Base-by-base conservation (phyloP, 2,888 invertebrate genomes). In the Drosophila flavopinicola region DNA sequence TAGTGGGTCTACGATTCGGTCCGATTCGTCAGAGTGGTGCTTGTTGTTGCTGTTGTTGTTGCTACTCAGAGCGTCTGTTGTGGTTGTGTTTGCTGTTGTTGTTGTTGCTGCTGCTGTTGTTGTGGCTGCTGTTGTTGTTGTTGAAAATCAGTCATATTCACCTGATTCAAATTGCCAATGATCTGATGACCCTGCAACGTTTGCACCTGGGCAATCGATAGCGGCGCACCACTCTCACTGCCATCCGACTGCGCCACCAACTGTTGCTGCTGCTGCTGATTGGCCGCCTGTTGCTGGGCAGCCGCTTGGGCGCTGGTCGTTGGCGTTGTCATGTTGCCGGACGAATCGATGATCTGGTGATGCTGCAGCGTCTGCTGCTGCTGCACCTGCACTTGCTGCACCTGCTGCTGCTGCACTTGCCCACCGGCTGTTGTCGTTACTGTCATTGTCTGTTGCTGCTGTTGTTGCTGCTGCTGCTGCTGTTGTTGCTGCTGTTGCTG, bases 121-220 rank as follows among this genome's bases (percentile, higher is more conserved):
- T 71, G 72, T 0, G 72, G 80, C 1, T 66, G 85, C 35, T 87
- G 89, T 60, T 88, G 86, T 71, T 89, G 90, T 72, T 88, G 86
- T 82, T 90, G 88, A 77, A 88, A 90, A 75, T 90, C 90, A 86
- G 87, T 88, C 83, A 90, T 90, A 91, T 90, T 91, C 90, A 91
- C 91, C 91, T 91, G 91, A 89, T 91, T 91, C 51, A 91, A 87
- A 76, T 91, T 91, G 78, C 91, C 90, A 69, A 91, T 85, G 54
- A 91, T 89, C 78, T 91, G 91, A 84, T 91, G 91, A 49, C 91
- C 91, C 74, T 90, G 91, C 79, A 91, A 70, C 42, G 91, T 91
- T 85, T 91, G 91, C 60, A 91, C 91, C 76, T 91, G 91, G 24
- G 91, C 91, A 66, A 91, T 91, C 1, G 91, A 91, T 39, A 91